A percentile compares a stretch with the other conserved stretches of the same genome.
These are phyloP conservation scores for Melinopterus prodromus DNA, from an alignment of 2,888 invertebrate species.

Conservation along the genomic window DNA sequence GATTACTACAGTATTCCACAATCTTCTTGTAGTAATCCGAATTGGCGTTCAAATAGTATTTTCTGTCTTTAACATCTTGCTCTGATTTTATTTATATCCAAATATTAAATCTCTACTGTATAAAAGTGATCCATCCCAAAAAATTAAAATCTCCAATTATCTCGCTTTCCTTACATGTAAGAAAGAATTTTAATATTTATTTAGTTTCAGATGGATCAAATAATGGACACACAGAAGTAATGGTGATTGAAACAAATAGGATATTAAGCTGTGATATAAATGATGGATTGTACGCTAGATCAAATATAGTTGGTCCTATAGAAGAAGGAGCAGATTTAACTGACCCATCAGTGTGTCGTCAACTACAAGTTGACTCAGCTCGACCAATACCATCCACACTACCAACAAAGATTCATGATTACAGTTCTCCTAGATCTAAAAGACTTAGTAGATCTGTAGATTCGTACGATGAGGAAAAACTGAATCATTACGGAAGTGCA, in stretches of 20 bases:
- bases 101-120: too few relatives aligned
- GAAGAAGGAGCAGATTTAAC: constrained; percentile 56
- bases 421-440: neutral
- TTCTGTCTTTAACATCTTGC: too few relatives aligned
- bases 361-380: constrained; percentile 16
- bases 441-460: constrained; percentile 51
- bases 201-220: constrained; percentile 6
- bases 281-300: constrained; percentile 27
- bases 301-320: constrained; percentile 40
- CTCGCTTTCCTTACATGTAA: too few relatives aligned
- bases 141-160: too few relatives aligned
- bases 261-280: constrained; percentile 32
- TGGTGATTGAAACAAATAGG: constrained; percentile 27
- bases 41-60: too few relatives aligned
- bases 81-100: too few relatives aligned
- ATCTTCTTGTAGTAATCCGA: too few relatives aligned
- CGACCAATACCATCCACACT: constrained; percentile 18
- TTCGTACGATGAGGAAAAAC: constrained; percentile 49
- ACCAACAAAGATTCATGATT: neutral
- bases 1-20: too few relatives aligned
- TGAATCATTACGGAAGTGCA: constrained; percentile 40
- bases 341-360: constrained; percentile 24
- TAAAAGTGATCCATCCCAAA: too few relatives aligned
- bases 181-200: too few relatives aligned
- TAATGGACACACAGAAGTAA: constrained; percentile 6